Evolutionary conservation across 37 sponge, comb jelly and placozoan species (phyloP).

Genomic region (Lycopodina hypogea): DNA sequence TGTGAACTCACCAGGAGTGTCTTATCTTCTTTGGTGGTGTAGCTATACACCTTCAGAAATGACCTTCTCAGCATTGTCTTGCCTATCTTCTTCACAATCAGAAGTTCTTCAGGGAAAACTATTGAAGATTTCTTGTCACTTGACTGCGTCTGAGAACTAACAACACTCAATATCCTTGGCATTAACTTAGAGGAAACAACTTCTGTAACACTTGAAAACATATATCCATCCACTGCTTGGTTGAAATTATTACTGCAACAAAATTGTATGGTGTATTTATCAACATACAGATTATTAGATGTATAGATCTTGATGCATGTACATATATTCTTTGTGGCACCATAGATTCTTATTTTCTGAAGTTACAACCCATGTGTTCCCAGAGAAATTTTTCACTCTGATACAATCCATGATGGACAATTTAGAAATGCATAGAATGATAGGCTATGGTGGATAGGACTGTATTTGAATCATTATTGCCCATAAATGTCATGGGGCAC

Average conservation of each 20-base stretch:
- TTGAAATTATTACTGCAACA: slow-evolving; percentile 7
- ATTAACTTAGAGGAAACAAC: background rate
- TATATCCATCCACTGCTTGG: background rate
- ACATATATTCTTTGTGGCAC: too few relatives aligned
- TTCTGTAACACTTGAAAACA: slow-evolving; percentile 1
- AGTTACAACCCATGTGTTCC: too few relatives aligned
- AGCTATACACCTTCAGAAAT: slow-evolving; percentile 12
- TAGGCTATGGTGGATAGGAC: too few relatives aligned
- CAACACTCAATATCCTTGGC: background rate
- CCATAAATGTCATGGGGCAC: too few relatives aligned
- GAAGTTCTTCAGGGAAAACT: slow-evolving; percentile 4
- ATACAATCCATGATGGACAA: too few relatives aligned
- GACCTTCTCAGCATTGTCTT: slow-evolving; percentile 14
- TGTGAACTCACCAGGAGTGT: background rate
- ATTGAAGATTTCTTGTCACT: background rate
- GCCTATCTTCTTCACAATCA: slow-evolving; percentile 6
- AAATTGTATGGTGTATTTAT: too few relatives aligned
- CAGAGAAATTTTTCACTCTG: too few relatives aligned
- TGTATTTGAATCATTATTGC: too few relatives aligned
- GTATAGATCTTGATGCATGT: too few relatives aligned
- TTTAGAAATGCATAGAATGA: too few relatives aligned
- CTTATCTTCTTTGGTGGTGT: slow-evolving; percentile 10
- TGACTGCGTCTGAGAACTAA: background rate
- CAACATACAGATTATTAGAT: too few relatives aligned
- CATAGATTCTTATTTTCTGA: too few relatives aligned